A percentile compares a stretch with the other conserved stretches of the same genome.
Conservation (phyloP, 2,113 vertebrate genomes). For the Coreoperca whiteheadi region DNA sequence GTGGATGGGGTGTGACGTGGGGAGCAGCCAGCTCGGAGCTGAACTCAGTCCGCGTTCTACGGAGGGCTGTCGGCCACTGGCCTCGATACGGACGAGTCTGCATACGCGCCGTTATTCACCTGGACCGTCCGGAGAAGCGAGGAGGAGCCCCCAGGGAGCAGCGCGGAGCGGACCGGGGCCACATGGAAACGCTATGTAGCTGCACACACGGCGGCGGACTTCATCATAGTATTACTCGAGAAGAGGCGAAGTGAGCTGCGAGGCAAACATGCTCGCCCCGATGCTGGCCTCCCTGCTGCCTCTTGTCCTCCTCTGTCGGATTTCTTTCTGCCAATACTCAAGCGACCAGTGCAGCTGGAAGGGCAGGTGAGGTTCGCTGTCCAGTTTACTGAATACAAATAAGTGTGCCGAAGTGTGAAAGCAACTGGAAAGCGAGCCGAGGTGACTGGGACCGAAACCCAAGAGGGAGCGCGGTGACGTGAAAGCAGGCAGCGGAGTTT, state of each 20-base stretch:
- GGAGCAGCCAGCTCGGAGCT: slow-evolving; percentile 43
- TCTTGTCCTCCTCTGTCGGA: slow-evolving; percentile 84
- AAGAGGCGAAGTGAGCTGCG: slow-evolving; percentile 70
- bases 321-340: slow-evolving; percentile 89
- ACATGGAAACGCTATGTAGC: slow-evolving; percentile 76
- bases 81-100: rapidly evolving
- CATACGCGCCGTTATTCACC: background rate
- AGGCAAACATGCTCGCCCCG: slow-evolving; percentile 83
- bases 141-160: background rate
- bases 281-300: slow-evolving; percentile 81
- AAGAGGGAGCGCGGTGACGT: background rate
- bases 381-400: background rate
- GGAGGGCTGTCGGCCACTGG: slow-evolving; percentile 1
- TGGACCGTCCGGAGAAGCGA: background rate
- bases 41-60: slow-evolving; percentile 28
- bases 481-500: background rate
- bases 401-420: background rate
- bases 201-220: slow-evolving; percentile 64
- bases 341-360: slow-evolving; percentile 98
- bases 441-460: slow-evolving; percentile 43
- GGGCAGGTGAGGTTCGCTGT: slow-evolving; percentile 89
- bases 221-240: slow-evolving; percentile 61
- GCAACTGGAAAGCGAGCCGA: background rate
- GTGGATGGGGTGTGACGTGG: slow-evolving; percentile 64
- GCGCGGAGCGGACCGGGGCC: slow-evolving; percentile 41